phyloP scores from a whole-genome alignment of 92 coral and sea anemone species.

The Phenganax subtilis region DNA sequence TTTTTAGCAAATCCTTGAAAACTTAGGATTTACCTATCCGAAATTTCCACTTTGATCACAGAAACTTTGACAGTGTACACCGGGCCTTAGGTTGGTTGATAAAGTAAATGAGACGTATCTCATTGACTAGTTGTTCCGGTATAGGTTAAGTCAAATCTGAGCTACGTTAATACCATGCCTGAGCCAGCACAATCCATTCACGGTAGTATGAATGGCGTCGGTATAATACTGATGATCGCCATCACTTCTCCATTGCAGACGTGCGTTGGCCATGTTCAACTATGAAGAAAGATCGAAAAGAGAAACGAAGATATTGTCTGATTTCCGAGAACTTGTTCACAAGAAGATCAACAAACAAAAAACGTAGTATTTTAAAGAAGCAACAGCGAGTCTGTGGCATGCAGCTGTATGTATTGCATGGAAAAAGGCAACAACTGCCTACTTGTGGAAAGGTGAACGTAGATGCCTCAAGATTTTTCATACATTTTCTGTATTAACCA shows the following conservation, averaged over 20 bases:
- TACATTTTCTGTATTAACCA: no score
- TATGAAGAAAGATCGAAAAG: constrained; percentile 97
- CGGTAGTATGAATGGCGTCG: not conserved
- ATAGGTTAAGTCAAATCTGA: no score
- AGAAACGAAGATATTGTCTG: constrained; percentile 95
- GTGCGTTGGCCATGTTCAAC: constrained; percentile 99
- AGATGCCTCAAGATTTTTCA: no score
- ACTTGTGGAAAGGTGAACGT: not conserved
- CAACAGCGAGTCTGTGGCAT: not conserved
- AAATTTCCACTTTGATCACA: no score
- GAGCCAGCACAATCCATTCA: no score
- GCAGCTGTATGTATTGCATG: not conserved
- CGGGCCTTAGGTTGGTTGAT: no score
- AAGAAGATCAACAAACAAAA: constrained; percentile 86
- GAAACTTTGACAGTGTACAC: no score
- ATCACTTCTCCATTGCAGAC: constrained; percentile 51
- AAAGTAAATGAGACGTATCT: no score
- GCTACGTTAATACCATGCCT: no score
- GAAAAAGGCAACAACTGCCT: not conserved
- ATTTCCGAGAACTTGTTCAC: constrained; percentile 93
- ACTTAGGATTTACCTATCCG: no score
- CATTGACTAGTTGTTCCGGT: no score
- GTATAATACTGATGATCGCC: not conserved
- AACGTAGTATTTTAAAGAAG: constrained; percentile 14
- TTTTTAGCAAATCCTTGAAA: no score